phyloP scores from a whole-genome alignment of 2,888 invertebrate species.

The Trypoxylon attenuatum region DNA sequence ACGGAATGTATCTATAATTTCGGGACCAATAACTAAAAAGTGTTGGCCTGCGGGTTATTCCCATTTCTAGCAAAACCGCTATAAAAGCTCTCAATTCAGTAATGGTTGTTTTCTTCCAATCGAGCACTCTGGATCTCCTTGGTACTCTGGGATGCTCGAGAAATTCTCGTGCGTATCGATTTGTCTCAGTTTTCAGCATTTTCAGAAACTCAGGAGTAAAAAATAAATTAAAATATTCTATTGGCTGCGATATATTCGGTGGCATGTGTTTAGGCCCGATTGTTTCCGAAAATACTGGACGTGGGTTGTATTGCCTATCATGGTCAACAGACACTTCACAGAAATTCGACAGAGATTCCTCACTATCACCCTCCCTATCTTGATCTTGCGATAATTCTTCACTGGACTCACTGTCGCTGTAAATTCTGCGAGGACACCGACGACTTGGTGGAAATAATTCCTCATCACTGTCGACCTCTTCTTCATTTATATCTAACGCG shows the following conservation, averaged over 20 bases:
- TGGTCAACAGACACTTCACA: conserved; percentile 16
- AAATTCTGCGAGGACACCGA: conserved; percentile 18
- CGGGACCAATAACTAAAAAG: conserved; percentile 37
- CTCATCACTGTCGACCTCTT: conserved; percentile 15
- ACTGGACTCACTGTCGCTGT: conserved; percentile 20
- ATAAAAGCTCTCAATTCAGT: conserved; percentile 24
- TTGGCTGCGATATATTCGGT: conserved; percentile 23
- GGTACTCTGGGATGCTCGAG: conserved; percentile 9
- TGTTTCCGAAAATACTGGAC: conserved; percentile 28
- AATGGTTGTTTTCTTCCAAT: conserved; percentile 23
- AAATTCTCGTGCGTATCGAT: conserved; percentile 23
- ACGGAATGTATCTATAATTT: conserved; percentile 32
- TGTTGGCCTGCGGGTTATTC: conserved; percentile 28
- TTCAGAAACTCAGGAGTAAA: conserved; percentile 20
- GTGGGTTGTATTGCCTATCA: conserved; percentile 27
- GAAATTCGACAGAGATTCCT: conserved; percentile 22
- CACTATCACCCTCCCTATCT: conserved; percentile 11
- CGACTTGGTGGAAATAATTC: conserved; percentile 21
- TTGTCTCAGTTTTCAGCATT: conserved; percentile 23
- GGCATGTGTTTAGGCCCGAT: conserved; percentile 28
- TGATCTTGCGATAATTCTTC: conserved; percentile 9
- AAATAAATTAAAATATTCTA: conserved; percentile 32
- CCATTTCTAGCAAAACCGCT: conserved; percentile 33
- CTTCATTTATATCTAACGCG: conserved; percentile 6
- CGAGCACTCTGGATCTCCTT: conserved; percentile 13